These are phyloP conservation scores for Montipora capricornis DNA, from an alignment of 64 coral and sea anemone genomes.

Conservation along the genomic window DNA sequence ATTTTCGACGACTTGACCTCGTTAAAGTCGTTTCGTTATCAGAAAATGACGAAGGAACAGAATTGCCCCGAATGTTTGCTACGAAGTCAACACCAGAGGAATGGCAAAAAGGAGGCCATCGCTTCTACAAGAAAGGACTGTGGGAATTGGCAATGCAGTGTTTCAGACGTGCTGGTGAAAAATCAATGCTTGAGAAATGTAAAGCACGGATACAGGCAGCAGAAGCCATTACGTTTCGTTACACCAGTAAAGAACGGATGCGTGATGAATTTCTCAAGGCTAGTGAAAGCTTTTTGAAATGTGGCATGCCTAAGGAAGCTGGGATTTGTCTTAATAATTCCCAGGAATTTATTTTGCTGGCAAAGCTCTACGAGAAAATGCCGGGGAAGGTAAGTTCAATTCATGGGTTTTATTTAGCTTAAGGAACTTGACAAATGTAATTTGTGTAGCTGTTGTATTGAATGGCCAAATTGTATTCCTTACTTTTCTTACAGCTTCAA, in stretches of 20 bases:
- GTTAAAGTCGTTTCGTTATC: conserved; percentile 30
- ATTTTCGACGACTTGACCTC: not conserved
- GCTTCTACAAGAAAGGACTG: conserved; percentile 41
- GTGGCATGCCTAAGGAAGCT: conserved; percentile 35
- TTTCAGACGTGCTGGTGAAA: conserved; percentile 27
- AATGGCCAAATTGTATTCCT: not conserved
- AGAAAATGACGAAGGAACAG: not conserved
- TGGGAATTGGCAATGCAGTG: conserved; percentile 45
- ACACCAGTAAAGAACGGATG: conserved; percentile 29
- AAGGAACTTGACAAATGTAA: not conserved
- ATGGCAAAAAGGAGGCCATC: conserved; percentile 37
- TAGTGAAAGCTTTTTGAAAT: conserved; percentile 20
- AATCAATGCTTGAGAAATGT: conserved; percentile 16
- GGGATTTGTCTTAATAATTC: conserved; percentile 48
- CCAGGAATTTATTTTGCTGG: conserved; percentile 32
- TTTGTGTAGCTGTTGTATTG: not conserved
- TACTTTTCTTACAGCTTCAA: conserved; percentile 41
- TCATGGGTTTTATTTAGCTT: not conserved
- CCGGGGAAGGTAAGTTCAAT: conserved; percentile 16
- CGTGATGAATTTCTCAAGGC: conserved; percentile 52
- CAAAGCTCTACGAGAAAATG: conserved; percentile 40
- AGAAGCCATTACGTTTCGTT: conserved; percentile 12
- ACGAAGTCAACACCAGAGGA: conserved; percentile 29
- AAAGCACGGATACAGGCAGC: conserved; percentile 40
- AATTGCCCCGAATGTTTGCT: conserved; percentile 44